A percentile compares a stretch with the other conserved stretches of the same genome.
Evolutionary conservation across 2,797 vertebrate genomes (phyloP).

Genomic region (Poeciliopsis turneri): DNA sequence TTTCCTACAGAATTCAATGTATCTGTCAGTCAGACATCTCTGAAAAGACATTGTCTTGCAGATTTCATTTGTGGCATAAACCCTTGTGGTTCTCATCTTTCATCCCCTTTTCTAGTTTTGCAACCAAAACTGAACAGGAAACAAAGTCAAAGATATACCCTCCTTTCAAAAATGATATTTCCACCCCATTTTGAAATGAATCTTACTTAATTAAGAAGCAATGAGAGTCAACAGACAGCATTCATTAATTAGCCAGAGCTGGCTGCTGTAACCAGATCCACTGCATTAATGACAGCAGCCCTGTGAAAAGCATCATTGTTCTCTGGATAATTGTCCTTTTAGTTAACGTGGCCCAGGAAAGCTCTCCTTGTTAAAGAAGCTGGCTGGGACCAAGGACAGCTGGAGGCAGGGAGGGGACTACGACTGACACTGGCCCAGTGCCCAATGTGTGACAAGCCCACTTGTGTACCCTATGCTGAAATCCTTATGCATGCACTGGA

Average conservation of each 20-base stretch:
- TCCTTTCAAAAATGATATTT: conserved; percentile 50
- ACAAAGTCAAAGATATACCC: conserved; percentile 38
- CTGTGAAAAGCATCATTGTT: conserved; percentile 89
- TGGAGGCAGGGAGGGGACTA: conserved; percentile 74
- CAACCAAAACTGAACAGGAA: conserved; percentile 52
- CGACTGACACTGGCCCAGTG: conserved; percentile 82
- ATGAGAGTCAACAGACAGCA: conserved; percentile 84
- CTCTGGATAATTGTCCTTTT: conserved; percentile 90
- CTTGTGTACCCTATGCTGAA: conserved; percentile 84
- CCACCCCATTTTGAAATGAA: conserved; percentile 79
- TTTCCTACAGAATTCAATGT: conserved; percentile 62
- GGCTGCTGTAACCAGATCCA: conserved; percentile 86
- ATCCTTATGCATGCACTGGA: conserved; percentile 82
- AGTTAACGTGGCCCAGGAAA: conserved; percentile 83
- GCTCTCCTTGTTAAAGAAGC: conserved; percentile 84
- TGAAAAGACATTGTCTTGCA: not conserved
- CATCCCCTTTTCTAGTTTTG: not conserved
- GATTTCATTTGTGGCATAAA: conserved; percentile 36
- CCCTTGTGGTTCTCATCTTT: not conserved
- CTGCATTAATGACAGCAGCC: conserved; percentile 86
- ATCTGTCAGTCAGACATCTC: conserved; percentile 32
- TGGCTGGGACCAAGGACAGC: conserved; percentile 82
- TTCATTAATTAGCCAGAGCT: conserved; percentile 86
- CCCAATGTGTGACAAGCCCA: conserved; percentile 83
- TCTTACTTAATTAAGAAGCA: conserved; percentile 86